Base-by-base conservation (phyloP, 2,113 vertebrate genomes). In the Tachysurus vachellii region DNA sequence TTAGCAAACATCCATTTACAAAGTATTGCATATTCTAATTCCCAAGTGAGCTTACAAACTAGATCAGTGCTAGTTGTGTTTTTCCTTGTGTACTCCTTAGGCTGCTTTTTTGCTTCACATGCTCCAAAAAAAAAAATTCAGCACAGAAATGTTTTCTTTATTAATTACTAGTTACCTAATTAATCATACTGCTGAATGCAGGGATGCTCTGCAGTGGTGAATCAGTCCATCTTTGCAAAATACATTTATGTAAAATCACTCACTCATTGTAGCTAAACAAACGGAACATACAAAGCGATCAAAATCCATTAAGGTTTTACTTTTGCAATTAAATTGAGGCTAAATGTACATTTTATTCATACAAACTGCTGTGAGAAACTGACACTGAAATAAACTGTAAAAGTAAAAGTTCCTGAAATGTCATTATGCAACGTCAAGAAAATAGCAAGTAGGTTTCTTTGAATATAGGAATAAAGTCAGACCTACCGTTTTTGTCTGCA, bases 401-500 rank as follows among this genome's bases (percentile, higher is more conserved):
- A 26, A 83, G 76, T 53, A 31, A 64, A 64, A 50, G 70, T 73
- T 12, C 21, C 31, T 47, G 57, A 83, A 88, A 53, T 53, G 47
- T 68, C 21, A 71, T 56, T 47, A 16, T 68, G 17, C 28, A 42
- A 71, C 2, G 42, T 75, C 50, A 57, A 36, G 44, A n/a, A 44
- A 62, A 59, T 31, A 66, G 28, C 14, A 21, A 31, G 50, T 54
- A 47, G 57, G 5, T 56, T 79, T 31, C 0, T 47, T 80, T 57
- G 90, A 42, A 90, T 88, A 61, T 71, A 68, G 26, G 44, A 79
- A 36, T 56, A 42, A 42, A 70, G 19, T 84, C 54, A 86, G 31
- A 93, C 95, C 92, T 86, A 95, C 95, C 95, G 2, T 95, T 95
- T 93, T 96, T 96, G 93, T 96, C 95, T 81, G 95, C 95, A 80